Evolutionary conservation across 2,113 vertebrate species (phyloP).

Genomic region (Gorsachius goisagi): DNA sequence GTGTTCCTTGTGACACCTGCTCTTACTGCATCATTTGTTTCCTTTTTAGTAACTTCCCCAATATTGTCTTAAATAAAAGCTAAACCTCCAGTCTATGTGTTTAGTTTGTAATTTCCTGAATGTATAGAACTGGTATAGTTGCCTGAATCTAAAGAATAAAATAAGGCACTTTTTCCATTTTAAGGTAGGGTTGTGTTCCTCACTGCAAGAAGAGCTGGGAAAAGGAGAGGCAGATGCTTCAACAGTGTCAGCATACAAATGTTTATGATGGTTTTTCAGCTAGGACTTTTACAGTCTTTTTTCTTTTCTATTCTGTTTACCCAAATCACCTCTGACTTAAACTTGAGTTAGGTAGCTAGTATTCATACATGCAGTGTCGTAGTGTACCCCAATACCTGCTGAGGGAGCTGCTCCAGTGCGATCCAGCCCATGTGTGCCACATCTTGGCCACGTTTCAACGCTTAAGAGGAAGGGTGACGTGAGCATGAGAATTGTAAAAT

Average conservation of each 20-base stretch:
- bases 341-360: background rate
- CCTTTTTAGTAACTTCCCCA: background rate
- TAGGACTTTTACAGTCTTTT: background rate
- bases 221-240: background rate
- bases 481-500: background rate
- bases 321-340: background rate
- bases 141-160: background rate
- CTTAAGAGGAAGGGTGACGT: background rate
- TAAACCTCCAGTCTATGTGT: background rate
- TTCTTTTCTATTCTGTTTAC: background rate
- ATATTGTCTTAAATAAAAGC: background rate
- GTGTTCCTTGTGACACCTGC: background rate
- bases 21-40: background rate
- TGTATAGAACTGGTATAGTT: background rate
- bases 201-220: background rate
- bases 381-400: background rate
- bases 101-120: background rate
- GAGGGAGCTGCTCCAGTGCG: background rate
- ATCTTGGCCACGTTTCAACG: background rate
- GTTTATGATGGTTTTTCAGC: background rate
- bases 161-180: background rate
- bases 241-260: background rate
- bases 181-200: background rate
- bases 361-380: rapidly evolving
- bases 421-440: background rate